A percentile compares a stretch with the other conserved stretches of the same genome.
These are phyloP conservation scores for Champsocephalus esox DNA, from an alignment of 2,797 vertebrate species.

Conservation along the genomic window DNA sequence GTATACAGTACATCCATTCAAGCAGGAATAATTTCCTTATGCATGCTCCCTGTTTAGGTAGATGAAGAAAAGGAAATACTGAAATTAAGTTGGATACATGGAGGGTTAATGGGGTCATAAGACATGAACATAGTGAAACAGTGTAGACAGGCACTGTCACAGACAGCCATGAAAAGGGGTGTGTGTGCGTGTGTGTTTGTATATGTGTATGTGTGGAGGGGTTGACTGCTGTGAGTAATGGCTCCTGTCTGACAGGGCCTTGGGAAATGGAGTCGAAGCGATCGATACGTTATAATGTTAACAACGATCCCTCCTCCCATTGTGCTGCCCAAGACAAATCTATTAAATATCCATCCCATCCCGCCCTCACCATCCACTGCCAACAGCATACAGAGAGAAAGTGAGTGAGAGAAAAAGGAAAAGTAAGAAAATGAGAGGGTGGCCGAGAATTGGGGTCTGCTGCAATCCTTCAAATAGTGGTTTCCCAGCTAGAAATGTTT, in stretches of 20 bases:
- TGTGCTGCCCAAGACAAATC: conserved; percentile 79
- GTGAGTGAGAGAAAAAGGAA: conserved; percentile 26
- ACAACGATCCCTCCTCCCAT: conserved; percentile 79
- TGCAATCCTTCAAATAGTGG: conserved; percentile 15
- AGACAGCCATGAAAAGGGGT: conserved; percentile 28
- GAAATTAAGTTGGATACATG: conserved; percentile 27
- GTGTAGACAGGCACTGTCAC: conserved; percentile 65
- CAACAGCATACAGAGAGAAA: conserved; percentile 52
- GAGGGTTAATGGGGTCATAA: conserved; percentile 45
- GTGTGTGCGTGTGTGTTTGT: conserved; percentile 14
- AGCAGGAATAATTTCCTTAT: conserved; percentile 10
- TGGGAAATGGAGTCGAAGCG: conserved; percentile 78
- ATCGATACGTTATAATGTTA: conserved; percentile 88
- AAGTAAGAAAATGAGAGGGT: conserved; percentile 5
- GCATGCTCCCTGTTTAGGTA: conserved; percentile 18
- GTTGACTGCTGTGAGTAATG: conserved; percentile 80
- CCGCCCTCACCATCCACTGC: conserved; percentile 64
- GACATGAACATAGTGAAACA: conserved; percentile 51
- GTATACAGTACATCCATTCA: not conserved
- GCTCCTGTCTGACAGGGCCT: conserved; percentile 77
- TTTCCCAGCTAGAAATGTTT: not conserved
- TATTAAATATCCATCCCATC: conserved; percentile 79
- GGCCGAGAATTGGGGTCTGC: not conserved
- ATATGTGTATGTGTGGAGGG: conserved; percentile 21
- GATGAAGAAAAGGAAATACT: conserved; percentile 35